Base-by-base conservation (phyloP, 2,888 invertebrate species). In the Leptarthrus brevirostris region DNA sequence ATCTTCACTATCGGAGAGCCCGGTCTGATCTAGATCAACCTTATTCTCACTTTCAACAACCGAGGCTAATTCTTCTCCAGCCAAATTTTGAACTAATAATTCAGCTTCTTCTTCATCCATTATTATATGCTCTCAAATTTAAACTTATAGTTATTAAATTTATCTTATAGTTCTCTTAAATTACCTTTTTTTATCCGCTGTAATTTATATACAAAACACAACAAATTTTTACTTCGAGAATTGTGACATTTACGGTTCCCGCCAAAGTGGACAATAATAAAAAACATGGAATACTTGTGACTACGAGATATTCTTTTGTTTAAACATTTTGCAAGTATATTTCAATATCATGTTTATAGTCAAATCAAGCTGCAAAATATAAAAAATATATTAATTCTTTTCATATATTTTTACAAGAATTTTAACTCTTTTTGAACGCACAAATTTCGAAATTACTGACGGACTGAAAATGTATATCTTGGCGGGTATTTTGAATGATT, bases 181-280 rank as follows among this genome's bases (percentile, higher is more conserved):
- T 18, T 52, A 10, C 16, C 10, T 52, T 52, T 47, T 47, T 47
- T 1, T 18, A 18, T 3, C 16, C 20, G 18, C 1, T 16, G 5
- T 2, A 52, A 52, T 40, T 40, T 40, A 40, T 10, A 52, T 52
- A 52, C 22, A 52, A 52, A 52, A 52, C 18, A 52, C 16, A 40
- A 40, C n/a, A 40, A 6, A 40, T 12, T n/a, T 10, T 5, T 40
- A 3, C 6, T 6, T 12, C 40, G n/a, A 30, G 8, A 30, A 3
- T 40, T 3, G 1, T 40, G 40, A 40, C 40, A 12, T 40, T 40
- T 40, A 40, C 12, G n/a, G n/a, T n/a, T 40, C 40, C 40, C 40
- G 40, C 40, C 40, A 40, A 40, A 40, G 6, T 40, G 2, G 3
- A 30, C 30, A 30, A 8, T 30, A 30, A 30, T n/a, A 30, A 3